Percentiles rank a stretch among this genome's conserved stretches.
phyloP scores from a whole-genome alignment of 2,888 invertebrate genomes.

The Blastobasis adustella region DNA sequence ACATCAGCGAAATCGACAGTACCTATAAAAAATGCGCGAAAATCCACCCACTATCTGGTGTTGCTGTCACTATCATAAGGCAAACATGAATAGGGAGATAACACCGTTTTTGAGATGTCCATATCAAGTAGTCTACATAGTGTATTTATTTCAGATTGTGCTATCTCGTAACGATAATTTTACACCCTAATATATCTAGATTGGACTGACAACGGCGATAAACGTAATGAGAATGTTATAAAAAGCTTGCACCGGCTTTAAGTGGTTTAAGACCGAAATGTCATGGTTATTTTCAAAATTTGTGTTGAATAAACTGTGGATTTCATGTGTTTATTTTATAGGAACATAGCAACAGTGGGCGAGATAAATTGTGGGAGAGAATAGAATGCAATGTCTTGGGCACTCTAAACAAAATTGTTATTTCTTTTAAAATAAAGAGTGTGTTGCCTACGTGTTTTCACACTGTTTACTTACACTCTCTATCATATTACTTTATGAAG shows the following conservation, averaged over 20 bases:
- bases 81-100: conserved; percentile 53
- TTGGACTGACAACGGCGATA: conserved; percentile 1
- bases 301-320: no score
- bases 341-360: no score
- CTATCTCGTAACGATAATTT: conserved; percentile 40
- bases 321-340: no score
- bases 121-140: conserved; percentile 43
- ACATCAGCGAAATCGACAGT: no score
- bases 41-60: conserved; percentile 44
- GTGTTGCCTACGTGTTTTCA: no score
- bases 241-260: background rate
- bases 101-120: conserved; percentile 47
- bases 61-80: conserved; percentile 39
- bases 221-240: conserved; percentile 2
- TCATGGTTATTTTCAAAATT: no score
- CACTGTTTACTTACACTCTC: no score
- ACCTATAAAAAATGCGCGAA: conserved; percentile 39
- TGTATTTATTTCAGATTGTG: conserved; percentile 54
- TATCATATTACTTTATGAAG: no score
- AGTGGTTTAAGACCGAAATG: background rate
- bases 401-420: no score
- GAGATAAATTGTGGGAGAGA: no score
- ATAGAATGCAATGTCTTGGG: no score
- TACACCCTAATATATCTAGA: conserved; percentile 14
- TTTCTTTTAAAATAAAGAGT: no score